phyloP scores from a whole-genome alignment of 1,140 invertebrate genomes.

The Macrobrachium nipponense region DNA sequence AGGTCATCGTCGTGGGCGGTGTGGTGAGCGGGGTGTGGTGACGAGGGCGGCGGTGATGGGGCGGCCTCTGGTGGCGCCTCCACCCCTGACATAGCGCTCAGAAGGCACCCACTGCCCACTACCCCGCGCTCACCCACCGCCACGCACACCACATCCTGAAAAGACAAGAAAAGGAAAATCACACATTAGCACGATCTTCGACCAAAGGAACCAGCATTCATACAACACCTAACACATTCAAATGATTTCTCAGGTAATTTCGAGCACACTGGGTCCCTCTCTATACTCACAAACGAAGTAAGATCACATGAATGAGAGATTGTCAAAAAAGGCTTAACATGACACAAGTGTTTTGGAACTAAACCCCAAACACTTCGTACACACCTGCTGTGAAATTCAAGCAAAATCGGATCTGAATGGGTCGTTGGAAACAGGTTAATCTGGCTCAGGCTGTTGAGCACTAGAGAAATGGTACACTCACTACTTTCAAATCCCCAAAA shows the following conservation, averaged over 20 bases:
- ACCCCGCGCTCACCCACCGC: slow-evolving; percentile 47
- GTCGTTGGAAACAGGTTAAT: too few relatives aligned
- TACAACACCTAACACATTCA: too few relatives aligned
- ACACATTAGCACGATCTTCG: background rate
- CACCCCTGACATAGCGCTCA: slow-evolving; percentile 49
- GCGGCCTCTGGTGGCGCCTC: slow-evolving; percentile 31
- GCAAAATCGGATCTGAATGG: too few relatives aligned
- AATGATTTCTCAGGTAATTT: background rate
- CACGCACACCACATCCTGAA: slow-evolving; percentile 55
- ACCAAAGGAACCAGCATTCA: too few relatives aligned
- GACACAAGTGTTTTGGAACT: background rate
- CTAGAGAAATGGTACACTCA: too few relatives aligned
- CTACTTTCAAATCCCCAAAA: too few relatives aligned
- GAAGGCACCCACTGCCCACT: slow-evolving; percentile 21
- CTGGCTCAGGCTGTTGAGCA: too few relatives aligned
- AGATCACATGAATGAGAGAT: background rate
- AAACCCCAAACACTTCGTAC: too few relatives aligned
- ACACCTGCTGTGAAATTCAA: too few relatives aligned
- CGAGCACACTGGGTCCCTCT: background rate
- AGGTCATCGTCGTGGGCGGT: background rate
- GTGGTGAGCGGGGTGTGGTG: slow-evolving; percentile 6
- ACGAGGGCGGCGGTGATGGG: slow-evolving; percentile 15
- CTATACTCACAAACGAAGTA: background rate
- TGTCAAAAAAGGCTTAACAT: background rate
- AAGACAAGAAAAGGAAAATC: background rate